Percentiles rank a stretch among this genome's conserved stretches.
Evolutionary conservation across 2,888 invertebrate species (phyloP).

Genomic region (Lampropteryx suffumata): DNA sequence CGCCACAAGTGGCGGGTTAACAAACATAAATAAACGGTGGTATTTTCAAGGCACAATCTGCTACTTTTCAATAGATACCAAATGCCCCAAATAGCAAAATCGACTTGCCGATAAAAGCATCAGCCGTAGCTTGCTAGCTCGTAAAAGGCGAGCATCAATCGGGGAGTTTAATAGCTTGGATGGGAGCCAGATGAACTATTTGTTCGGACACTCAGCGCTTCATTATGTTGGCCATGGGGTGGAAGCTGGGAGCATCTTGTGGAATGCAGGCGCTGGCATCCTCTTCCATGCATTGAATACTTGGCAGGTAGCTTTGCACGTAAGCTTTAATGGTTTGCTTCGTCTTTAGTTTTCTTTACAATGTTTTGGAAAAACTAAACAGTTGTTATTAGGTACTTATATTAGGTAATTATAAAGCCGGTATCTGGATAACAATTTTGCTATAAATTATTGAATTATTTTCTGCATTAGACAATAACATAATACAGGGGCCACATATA

Average conservation of each 20-base stretch:
- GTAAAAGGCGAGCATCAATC: slow-evolving; percentile 22
- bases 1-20: too few relatives aligned
- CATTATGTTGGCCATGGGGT: slow-evolving; percentile 11
- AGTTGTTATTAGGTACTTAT: too few relatives aligned
- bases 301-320: neutral
- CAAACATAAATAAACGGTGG: too few relatives aligned
- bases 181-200: slow-evolving; percentile 47
- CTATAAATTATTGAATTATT: too few relatives aligned
- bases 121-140: slow-evolving; percentile 33
- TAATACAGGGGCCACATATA: too few relatives aligned
- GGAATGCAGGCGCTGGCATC: slow-evolving; percentile 7
- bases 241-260: slow-evolving; percentile 4
- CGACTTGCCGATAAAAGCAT: slow-evolving; percentile 33
- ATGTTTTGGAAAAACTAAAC: too few relatives aligned
- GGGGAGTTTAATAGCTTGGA: slow-evolving; percentile 53
- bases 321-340: too few relatives aligned
- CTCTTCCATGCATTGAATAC: neutral
- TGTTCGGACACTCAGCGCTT: slow-evolving; percentile 37
- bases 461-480: too few relatives aligned
- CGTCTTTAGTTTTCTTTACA: too few relatives aligned
- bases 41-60: too few relatives aligned
- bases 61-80: neutral
- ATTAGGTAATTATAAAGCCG: too few relatives aligned
- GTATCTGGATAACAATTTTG: too few relatives aligned
- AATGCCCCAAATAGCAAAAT: slow-evolving; percentile 13